A percentile compares a stretch with the other conserved stretches of the same genome.
phyloP scores from a whole-genome alignment of 1,140 invertebrate genomes.

The Diorhabda elongata region DNA sequence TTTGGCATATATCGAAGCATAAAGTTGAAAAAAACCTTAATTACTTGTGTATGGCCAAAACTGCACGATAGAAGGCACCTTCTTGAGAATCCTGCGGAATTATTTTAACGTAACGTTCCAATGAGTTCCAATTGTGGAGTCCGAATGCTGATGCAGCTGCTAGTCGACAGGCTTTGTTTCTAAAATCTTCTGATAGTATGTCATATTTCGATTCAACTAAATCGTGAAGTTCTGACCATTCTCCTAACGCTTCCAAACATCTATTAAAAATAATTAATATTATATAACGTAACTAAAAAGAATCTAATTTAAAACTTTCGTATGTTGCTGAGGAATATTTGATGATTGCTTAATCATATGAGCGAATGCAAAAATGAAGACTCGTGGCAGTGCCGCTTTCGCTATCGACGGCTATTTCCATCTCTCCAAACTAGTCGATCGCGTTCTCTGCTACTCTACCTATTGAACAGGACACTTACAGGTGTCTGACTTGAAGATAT shows the following conservation, averaged over 20 bases:
- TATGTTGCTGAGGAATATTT: too few species aligned
- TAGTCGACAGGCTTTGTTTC: conserved; percentile 82
- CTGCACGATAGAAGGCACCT: conserved; percentile 92
- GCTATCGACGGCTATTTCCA: too few species aligned
- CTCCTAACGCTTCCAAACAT: conserved; percentile 85
- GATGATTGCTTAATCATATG: too few species aligned
- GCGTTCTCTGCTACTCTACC: too few species aligned
- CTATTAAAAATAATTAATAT: conserved; percentile 26
- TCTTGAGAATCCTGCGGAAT: conserved; percentile 89
- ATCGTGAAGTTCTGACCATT: conserved; percentile 88
- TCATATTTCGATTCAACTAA: conserved; percentile 75
- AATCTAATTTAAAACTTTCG: too few species aligned
- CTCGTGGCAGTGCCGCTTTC: too few species aligned
- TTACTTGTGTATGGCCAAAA: conserved; percentile 81
- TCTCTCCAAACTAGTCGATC: too few species aligned
- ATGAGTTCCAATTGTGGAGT: conserved; percentile 84
- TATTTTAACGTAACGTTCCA: conserved; percentile 81
- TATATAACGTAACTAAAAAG: too few species aligned
- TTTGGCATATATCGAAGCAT: too few species aligned
- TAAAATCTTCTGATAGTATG: conserved; percentile 62
- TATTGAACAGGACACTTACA: too few species aligned
- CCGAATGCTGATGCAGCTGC: conserved; percentile 95
- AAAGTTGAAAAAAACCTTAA: neutral
- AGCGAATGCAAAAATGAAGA: too few species aligned
- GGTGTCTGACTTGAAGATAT: too few species aligned